Percentiles rank a stretch among this genome's conserved stretches.
These are phyloP conservation scores for Poecile atricapillus DNA, from an alignment of 2,113 vertebrate species.

Conservation along the genomic window DNA sequence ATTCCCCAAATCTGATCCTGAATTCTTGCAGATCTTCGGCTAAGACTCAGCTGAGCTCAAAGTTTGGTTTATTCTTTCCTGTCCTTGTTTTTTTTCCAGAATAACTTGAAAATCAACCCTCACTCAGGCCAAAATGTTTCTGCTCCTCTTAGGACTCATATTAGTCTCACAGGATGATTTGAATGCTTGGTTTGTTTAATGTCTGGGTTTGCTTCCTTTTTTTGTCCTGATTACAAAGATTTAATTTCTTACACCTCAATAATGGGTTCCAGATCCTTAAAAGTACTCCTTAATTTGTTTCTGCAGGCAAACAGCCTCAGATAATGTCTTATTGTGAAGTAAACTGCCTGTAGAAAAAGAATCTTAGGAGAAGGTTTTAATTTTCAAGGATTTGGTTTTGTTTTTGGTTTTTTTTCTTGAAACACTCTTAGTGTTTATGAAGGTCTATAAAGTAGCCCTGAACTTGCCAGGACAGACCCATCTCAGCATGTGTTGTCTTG, in stretches of 20 bases:
- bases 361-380: background rate
- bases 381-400: background rate
- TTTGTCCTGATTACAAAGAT: background rate
- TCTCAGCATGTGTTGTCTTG: background rate
- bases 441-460: background rate
- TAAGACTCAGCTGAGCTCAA: background rate
- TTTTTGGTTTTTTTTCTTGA: too few species aligned
- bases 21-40: background rate
- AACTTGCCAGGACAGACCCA: background rate
- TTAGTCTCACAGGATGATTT: background rate
- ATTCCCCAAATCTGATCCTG: background rate
- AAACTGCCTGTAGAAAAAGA: background rate
- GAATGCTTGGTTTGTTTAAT: background rate
- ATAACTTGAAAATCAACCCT: background rate
- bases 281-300: background rate
- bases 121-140: background rate
- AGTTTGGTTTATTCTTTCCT: background rate
- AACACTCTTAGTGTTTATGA: background rate
- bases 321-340: background rate
- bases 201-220: background rate
- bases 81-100: background rate
- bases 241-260: background rate
- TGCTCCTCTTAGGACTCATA: background rate
- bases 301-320: background rate
- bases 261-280: slow-evolving; percentile 20